phyloP scores from a whole-genome alignment of 2,113 vertebrate species.

The Vulpes ferrilata region DNA sequence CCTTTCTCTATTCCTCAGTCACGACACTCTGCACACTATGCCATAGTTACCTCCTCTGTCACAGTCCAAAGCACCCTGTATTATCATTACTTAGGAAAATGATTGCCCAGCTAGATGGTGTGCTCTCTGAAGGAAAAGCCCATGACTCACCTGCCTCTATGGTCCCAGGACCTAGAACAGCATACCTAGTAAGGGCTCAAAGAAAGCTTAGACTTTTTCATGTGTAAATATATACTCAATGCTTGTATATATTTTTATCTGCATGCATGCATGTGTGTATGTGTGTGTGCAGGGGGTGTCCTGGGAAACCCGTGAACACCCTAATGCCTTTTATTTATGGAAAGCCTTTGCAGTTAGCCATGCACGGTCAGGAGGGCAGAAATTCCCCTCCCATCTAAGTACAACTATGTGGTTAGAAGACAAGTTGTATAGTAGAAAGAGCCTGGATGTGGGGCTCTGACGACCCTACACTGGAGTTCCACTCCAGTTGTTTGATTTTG shows the following conservation, averaged over 20 bases:
- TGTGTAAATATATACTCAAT: constrained; percentile 15
- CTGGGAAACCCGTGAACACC: constrained; percentile 6
- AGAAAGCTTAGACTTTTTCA: background rate
- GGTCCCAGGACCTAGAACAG: background rate
- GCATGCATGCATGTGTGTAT: no score
- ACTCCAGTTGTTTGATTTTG: background rate
- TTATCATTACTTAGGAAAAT: background rate
- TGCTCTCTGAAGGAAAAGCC: background rate
- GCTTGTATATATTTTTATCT: background rate
- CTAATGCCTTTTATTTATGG: background rate
- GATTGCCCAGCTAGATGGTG: background rate
- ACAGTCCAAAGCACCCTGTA: background rate
- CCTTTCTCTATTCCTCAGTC: background rate
- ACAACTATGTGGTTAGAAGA: background rate
- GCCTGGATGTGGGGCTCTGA: background rate
- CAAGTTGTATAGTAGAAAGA: background rate
- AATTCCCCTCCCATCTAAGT: background rate
- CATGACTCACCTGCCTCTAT: background rate
- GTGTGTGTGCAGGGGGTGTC: background rate
- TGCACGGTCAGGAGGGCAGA: background rate
- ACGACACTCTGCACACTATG: background rate
- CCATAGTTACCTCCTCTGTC: background rate
- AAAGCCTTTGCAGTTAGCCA: background rate
- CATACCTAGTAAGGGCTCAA: background rate
- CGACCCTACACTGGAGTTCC: background rate